phyloP scores from a whole-genome alignment of 2,797 vertebrate species.

The Semaprochilodus insignis region DNA sequence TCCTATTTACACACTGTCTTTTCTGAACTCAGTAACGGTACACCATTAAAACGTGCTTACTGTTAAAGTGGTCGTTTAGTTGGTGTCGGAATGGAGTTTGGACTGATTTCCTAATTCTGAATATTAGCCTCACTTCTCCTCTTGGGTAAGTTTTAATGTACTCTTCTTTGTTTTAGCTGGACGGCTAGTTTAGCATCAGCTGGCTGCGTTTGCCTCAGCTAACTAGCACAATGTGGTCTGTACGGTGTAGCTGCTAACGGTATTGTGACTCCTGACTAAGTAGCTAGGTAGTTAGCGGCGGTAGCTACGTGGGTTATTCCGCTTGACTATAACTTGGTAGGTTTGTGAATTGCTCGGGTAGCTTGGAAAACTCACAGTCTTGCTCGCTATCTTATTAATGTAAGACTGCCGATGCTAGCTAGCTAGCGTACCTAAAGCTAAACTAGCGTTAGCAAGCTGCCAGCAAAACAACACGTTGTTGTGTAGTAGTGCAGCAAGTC shows the following conservation, averaged over 20 bases:
- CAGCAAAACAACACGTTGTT: background rate
- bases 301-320: background rate
- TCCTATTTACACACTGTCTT: constrained; percentile 16
- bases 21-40: background rate
- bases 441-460: background rate
- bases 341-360: background rate
- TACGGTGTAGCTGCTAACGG: background rate
- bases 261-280: background rate
- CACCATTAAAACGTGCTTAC: background rate
- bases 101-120: constrained; percentile 9
- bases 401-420: background rate
- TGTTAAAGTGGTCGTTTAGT: background rate
- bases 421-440: background rate
- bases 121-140: constrained; percentile 14
- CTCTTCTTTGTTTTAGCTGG: constrained; percentile 45
- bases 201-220: background rate
- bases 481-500: background rate
- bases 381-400: background rate
- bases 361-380: background rate
- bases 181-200: constrained; percentile 21
- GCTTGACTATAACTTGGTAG: background rate
- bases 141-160: constrained; percentile 53
- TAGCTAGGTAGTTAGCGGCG: background rate
- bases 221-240: background rate
- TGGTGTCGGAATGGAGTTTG: constrained; percentile 29